A percentile compares a stretch with the other conserved stretches of the same genome.
These are phyloP conservation scores for Chelonus insularis DNA, from an alignment of 1,140 invertebrate species.

Conservation along the genomic window DNA sequence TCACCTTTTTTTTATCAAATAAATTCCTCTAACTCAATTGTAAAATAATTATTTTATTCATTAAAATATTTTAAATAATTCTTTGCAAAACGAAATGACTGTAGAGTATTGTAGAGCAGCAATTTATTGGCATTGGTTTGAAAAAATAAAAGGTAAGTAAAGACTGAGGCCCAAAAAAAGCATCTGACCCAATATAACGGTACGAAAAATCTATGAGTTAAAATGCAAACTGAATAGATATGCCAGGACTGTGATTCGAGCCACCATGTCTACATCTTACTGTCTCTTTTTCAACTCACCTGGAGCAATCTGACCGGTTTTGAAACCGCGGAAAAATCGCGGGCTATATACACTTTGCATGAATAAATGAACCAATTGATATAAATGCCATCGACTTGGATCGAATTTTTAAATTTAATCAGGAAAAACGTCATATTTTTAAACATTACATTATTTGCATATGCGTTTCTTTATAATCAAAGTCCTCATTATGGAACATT, in stretches of 20 bases:
- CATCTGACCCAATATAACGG: slow-evolving; percentile 1
- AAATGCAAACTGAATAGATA: slow-evolving; percentile 16
- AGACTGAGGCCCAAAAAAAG: too few species aligned
- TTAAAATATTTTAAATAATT: too few species aligned
- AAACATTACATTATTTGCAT: not conserved
- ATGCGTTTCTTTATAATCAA: not conserved
- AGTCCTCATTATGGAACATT: not conserved
- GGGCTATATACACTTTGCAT: not conserved
- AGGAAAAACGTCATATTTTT: not conserved
- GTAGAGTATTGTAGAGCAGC: too few species aligned
- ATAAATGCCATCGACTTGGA: not conserved
- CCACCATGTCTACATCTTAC: not conserved
- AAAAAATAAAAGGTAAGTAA: too few species aligned
- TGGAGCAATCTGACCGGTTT: slow-evolving; percentile 19
- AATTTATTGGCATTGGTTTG: too few species aligned
- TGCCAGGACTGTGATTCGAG: not conserved
- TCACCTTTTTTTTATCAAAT: too few species aligned
- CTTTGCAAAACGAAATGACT: too few species aligned
- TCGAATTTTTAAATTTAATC: not conserved
- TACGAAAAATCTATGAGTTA: too few species aligned
- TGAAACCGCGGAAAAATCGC: slow-evolving; percentile 6
- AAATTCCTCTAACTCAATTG: too few species aligned
- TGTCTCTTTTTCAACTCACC: slow-evolving; percentile 9
- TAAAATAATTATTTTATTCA: too few species aligned
- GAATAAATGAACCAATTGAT: not conserved